Evolutionary conservation across 2,113 vertebrate species (phyloP), one percentile per base, ranked within the genome.

Genomic region (Leptobrachium ailaonicum): DNA sequence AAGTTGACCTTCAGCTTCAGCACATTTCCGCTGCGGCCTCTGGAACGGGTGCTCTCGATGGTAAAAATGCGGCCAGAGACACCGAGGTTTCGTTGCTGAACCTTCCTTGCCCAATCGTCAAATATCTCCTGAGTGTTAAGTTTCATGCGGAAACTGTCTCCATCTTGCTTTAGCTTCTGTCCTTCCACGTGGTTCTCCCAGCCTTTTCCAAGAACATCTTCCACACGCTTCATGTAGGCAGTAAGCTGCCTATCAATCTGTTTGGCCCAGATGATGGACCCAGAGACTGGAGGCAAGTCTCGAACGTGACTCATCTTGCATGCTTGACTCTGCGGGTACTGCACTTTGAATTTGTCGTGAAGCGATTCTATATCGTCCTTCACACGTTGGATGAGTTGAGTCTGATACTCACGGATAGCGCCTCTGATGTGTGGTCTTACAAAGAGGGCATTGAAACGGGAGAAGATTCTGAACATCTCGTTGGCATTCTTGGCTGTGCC

Each of bases 181-280:
- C 98, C 98, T 82, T 99, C 98, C 63, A 99, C 98, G 0, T 99
- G 98, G 86, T 98, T 99, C 88, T 99, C 98, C 98, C 98, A 99
- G 10, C 98, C 98, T 83, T 99, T 99, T 2, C 98, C 97, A 43
- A 99, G 92, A 20, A 99, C 98, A 14, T 99, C 98, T 78, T 99
- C 98, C 80, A 99, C 98, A 1, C 98, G 94, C 86, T 99, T 99
- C 98, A 99, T 99, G 84, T 99, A 99, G 2, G 98, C 98, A 0
- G 97, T 99, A 72, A 99, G 93, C 87, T 99, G 98, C 2, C 98
- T 91, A 82, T 99, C 98, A 1, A 99, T 99, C 90, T 99, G 98
- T 83, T 99, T 99, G 2, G 98, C 98, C 98, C 98, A 99, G 87
- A 99, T 99, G 73, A 99, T 99, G 63, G 98, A 99, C 12, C 98